Evolutionary conservation across 2,888 invertebrate genomes (phyloP), one percentile per base, ranked within the genome.

Genomic region (Aromia moschata): DNA sequence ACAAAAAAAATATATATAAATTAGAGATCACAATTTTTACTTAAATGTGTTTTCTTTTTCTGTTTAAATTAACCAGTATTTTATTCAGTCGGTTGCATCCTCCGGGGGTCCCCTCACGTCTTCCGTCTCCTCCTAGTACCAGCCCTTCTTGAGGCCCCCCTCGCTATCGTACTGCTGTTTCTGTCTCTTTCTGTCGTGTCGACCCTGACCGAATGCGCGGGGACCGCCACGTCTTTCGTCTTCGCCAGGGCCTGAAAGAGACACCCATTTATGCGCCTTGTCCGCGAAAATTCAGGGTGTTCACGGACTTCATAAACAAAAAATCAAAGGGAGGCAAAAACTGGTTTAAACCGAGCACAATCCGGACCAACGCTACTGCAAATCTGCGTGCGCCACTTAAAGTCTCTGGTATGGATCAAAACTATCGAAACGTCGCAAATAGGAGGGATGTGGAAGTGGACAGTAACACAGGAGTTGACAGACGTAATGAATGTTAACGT

Each of bases 231-330:
- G 73, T 63, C 68, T 79, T 78, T 56, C 78, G 72, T 65, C 77
- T 73, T 38, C 78, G 70, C 79, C 79, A 79, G 58, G 77, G 70
- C 65, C 80, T 79, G 64, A 40, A 64, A 52, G n/a, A n/a, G n/a
- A 44, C 14, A 30, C 43, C 12, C 36, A 46, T 36, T 31, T n/a
- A n/a, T n/a, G n/a, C n/a, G n/a, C n/a, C n/a, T n/a, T n/a, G n/a
- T n/a, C n/a, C n/a, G n/a, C n/a, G n/a, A n/a, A n/a, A n/a, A n/a
- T n/a, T n/a, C n/a, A n/a, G n/a, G n/a, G n/a, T n/a, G n/a, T n/a
- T n/a, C n/a, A n/a, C n/a, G n/a, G n/a, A n/a, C n/a, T n/a, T n/a
- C n/a, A n/a, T n/a, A n/a, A n/a, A n/a, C n/a, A n/a, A n/a, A n/a
- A n/a, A n/a, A n/a, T n/a, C n/a, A n/a, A n/a, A n/a, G n/a, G n/a